phyloP scores from a whole-genome alignment of 2,113 vertebrate species.

The Mionectes macconnelli region DNA sequence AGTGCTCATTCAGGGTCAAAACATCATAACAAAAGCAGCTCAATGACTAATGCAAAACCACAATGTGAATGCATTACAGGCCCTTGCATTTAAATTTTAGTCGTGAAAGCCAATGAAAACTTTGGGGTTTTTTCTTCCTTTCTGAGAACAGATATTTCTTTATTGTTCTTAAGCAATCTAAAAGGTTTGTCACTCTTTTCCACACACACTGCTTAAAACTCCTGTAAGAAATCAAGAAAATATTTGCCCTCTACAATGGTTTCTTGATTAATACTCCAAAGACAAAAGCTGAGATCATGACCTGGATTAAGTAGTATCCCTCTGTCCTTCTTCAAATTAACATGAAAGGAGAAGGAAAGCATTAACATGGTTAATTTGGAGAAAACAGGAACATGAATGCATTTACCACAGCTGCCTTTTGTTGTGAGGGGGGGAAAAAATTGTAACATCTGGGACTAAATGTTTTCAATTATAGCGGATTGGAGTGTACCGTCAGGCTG shows the following conservation, averaged over 20 bases:
- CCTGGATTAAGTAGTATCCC: neutral
- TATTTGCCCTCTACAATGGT: neutral
- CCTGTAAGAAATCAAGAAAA: neutral
- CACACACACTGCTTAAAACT: neutral
- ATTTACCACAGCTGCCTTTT: neutral
- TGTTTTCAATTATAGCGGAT: slow-evolving; percentile 4
- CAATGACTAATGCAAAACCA: neutral
- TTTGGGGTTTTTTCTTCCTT: neutral
- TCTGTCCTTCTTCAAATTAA: neutral
- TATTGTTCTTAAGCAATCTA: neutral
- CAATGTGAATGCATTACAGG: neutral
- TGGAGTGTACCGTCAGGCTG: neutral
- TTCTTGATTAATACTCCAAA: neutral
- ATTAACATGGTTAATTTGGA: neutral
- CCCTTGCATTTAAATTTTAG: neutral
- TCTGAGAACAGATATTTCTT: neutral
- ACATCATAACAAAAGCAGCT: neutral
- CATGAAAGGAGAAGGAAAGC: neutral
- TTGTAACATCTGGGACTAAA: neutral
- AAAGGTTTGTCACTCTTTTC: neutral
- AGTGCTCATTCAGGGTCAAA: neutral
- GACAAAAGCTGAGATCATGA: neutral
- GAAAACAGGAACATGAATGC: neutral
- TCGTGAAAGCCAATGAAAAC: neutral
- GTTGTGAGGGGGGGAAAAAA: neutral